These are phyloP conservation scores for Tetranychus piercei DNA, from an alignment of 2,888 invertebrate genomes.

Conservation along the genomic window DNA sequence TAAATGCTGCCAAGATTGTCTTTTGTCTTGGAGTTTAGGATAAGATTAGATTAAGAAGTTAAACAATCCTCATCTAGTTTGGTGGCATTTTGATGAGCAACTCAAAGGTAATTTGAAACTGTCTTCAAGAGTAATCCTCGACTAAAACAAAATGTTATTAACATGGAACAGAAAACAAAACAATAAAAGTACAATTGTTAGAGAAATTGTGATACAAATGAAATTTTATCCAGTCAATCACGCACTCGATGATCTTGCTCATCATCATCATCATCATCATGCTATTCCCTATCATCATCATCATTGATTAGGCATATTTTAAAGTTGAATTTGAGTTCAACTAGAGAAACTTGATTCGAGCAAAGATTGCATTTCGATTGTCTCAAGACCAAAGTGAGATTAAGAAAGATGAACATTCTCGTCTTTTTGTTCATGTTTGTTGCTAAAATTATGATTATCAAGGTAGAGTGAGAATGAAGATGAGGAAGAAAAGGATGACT, in stretches of 20 bases:
- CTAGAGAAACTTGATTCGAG: not conserved
- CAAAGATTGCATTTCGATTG: not conserved
- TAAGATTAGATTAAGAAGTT: not conserved
- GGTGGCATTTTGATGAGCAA: slow-evolving; percentile 1
- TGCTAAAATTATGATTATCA: not conserved
- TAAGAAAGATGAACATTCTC: not conserved
- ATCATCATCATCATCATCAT: not conserved
- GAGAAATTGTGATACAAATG: not conserved
- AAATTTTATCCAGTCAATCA: too few species aligned
- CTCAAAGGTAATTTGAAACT: not conserved
- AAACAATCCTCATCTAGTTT: not conserved
- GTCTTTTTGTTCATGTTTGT: not conserved
- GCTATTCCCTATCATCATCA: too few species aligned
- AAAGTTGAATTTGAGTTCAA: not conserved
- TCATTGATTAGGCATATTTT: too few species aligned
- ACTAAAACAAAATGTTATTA: not conserved
- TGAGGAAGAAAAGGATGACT: not conserved
- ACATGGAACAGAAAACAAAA: not conserved
- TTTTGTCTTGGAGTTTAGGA: too few species aligned
- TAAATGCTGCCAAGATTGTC: too few species aligned
- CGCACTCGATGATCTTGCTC: not conserved
- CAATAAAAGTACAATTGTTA: not conserved
- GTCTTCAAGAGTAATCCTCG: not conserved
- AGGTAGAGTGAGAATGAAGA: not conserved
- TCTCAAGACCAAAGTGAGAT: not conserved